Percentiles rank a stretch among this genome's conserved stretches.
These are phyloP conservation scores for Lasioglossum villosulum DNA, from an alignment of 2,888 invertebrate genomes.

Conservation along the genomic window DNA sequence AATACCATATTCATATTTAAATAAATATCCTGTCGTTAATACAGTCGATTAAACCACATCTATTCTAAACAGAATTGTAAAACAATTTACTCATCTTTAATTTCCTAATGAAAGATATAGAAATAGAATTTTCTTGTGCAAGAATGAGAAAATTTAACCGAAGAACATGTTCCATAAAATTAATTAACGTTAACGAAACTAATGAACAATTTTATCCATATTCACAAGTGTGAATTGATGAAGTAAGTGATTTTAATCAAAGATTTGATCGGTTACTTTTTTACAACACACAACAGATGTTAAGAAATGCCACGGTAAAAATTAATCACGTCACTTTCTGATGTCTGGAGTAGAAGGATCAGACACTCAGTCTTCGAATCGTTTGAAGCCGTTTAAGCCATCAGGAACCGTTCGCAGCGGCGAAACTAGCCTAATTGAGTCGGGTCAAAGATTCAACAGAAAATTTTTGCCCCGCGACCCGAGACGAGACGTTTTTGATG, in stretches of 20 bases:
- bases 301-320: background rate
- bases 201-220: too few relatives aligned
- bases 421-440: background rate
- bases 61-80: background rate
- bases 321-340: background rate
- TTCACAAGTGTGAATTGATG: too few relatives aligned
- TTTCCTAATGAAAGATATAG: background rate
- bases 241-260: background rate
- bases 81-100: background rate
- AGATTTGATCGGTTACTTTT: background rate
- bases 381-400: constrained; percentile 6
- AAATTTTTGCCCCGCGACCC: constrained; percentile 3
- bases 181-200: too few relatives aligned
- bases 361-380: background rate
- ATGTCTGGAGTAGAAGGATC: background rate
- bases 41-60: background rate
- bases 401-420: background rate
- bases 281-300: background rate
- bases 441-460: background rate
- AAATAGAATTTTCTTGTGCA: background rate
- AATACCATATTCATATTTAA: background rate
- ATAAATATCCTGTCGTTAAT: background rate
- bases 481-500: background rate
- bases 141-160: background rate
- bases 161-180: background rate